Base-by-base conservation (phyloP, 2,888 invertebrate genomes). In the Lycophotia porphyrea region DNA sequence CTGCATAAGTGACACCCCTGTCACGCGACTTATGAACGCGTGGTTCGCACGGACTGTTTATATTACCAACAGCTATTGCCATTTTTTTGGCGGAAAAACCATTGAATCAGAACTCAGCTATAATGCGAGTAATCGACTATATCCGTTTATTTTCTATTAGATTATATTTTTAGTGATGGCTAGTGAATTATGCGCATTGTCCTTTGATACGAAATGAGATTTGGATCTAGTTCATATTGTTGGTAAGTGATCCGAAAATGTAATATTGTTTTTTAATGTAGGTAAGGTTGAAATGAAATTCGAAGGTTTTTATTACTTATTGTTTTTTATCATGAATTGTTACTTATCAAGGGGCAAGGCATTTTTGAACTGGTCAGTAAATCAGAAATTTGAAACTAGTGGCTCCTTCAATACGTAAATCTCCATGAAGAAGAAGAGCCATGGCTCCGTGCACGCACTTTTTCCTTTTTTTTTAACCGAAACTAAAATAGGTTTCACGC, bases 1-100 rank as follows among this genome's bases (percentile, higher is more conserved):
- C 7, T 21, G 9, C 42, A 3, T 15, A 0, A 13, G 70, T 77
- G 86, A 11, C 87, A 88, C 11, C 88, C 88, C 88, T 88, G 78
- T 1, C 64, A 74, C 60, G 70, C 81, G 84, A 67, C 78, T 69
- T 63, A 63, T 71, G 70, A 79, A 65, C 80, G 70, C 81, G 71
- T 76, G 74, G 76, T 88, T 88, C 88, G 86, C 88, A 88, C 87
- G 86, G 81, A 70, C 79, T 88, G 87, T 88, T 87, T 88, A 85
- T 88, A 81, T 85, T 80, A 80, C 77, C 68, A 73, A 70, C 75
- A 73, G 73, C 78, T 70, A 86, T 85, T 80, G 81, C 86, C 68
- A 77, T 80, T 88, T 88, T 87, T 88, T 84, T 81, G 67, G 76
- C 71, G 74, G 78, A 67, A 76, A 70, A 81, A 71, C 77, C 84